Evolutionary conservation across 2,888 invertebrate genomes (phyloP).

Genomic region (Drosophila cognata): DNA sequence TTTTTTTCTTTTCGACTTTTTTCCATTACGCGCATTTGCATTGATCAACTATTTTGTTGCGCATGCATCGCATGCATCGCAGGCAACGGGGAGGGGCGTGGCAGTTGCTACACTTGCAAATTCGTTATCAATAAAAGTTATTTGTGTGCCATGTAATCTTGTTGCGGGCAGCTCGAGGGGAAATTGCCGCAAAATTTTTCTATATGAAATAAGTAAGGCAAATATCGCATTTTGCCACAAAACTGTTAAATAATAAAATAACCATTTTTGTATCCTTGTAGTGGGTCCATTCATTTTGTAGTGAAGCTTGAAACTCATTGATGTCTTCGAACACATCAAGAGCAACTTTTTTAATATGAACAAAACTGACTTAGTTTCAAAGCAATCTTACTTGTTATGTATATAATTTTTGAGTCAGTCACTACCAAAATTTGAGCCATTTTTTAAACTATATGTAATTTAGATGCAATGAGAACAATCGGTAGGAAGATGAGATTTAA

Average conservation of each 20-base stretch:
- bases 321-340: background rate
- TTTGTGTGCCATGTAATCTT: constrained; percentile 52
- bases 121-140: constrained; percentile 75
- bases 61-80: background rate
- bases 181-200: background rate
- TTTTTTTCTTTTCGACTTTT: constrained; percentile 25
- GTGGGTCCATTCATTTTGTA: background rate
- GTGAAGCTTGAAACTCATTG: background rate
- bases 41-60: constrained; percentile 43
- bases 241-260: background rate
- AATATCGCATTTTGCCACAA: background rate
- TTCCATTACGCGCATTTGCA: constrained; percentile 55
- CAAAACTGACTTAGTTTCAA: background rate
- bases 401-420: background rate
- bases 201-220: constrained; percentile 1
- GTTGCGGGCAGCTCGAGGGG: constrained; percentile 32
- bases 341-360: background rate
- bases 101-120: constrained; percentile 50
- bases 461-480: background rate
- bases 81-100: background rate
- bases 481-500: background rate
- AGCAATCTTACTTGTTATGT: background rate
- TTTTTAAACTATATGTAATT: background rate
- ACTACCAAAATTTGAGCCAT: background rate
- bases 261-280: too few species aligned